Base-by-base conservation (phyloP, 2,888 invertebrate species). In the Ectobius pallidus region DNA sequence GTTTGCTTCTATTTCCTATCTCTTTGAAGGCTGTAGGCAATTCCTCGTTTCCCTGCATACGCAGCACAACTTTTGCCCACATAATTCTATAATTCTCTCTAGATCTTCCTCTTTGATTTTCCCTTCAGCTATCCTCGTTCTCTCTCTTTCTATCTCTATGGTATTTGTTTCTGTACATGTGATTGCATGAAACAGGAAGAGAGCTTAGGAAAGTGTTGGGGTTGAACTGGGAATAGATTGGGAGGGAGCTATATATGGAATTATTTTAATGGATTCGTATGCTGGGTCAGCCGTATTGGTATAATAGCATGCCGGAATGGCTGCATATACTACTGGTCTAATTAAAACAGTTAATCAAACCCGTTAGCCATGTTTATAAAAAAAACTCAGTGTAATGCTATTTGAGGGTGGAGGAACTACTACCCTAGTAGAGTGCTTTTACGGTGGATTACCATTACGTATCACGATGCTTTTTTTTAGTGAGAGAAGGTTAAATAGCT, bases 291-390 rank as follows among this genome's bases (percentile, higher is more conserved):
- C 25, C 22, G 52, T 52, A 52, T 52, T 25, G 25, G 52, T 3
- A 22, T 52, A 52, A 52, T 52, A 52, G 25, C 52, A 1, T 25
- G 22, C 20, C 14, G 25, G 52, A 52, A 52, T 52, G 22, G 52
- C 25, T 25, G 11, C 52, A 52, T 52, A 52, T 52, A 52, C 52
- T 52, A 25, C 25, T 9, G 25, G 6, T 52, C 25, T 52, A 52
- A 52, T 52, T 52, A 52, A 52, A 52, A 52, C 52, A 52, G 52
- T 52, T 52, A 52, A 52, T 52, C 52, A 52, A 52, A 52, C 20
- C 52, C 25, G 22, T 52, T 52, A 52, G 20, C 52, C 52, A 16
- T 14, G 25, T 52, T 52, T 52, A 1, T 25, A 52, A n/a, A 52
- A 52, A 52, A n/a, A n/a, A n/a, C n/a, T 14, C 52, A 25, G 4